These are phyloP conservation scores for Buteo buteo DNA, from an alignment of 2,113 vertebrate genomes.

Conservation along the genomic window DNA sequence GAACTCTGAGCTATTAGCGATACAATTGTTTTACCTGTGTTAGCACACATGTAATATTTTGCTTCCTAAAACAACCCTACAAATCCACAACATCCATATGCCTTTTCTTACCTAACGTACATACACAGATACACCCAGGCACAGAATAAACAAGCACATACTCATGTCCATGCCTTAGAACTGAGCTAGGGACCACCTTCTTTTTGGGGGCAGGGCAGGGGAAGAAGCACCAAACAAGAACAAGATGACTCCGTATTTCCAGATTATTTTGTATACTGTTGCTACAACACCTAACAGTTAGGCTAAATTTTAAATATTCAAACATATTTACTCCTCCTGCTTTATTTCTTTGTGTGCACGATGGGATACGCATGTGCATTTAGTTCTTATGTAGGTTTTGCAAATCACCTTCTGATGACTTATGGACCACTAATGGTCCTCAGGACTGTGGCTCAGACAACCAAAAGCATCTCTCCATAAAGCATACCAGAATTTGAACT, in stretches of 20 bases:
- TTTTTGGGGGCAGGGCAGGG: background rate
- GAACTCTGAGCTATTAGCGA: background rate
- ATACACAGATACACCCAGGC: background rate
- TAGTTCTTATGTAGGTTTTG: background rate
- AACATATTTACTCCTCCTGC: background rate
- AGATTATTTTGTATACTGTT: background rate
- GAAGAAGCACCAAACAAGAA: background rate
- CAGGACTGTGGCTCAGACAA: background rate
- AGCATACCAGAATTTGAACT: background rate
- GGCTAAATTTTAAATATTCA: background rate
- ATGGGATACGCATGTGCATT: rapidly evolving
- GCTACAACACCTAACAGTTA: background rate
- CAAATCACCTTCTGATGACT: background rate
- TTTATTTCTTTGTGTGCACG: background rate
- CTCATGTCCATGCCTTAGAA: background rate
- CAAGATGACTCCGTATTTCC: background rate
- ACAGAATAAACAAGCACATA: background rate
- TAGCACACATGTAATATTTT: background rate
- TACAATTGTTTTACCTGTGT: background rate
- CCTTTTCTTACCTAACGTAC: background rate
- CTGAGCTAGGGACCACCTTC: background rate
- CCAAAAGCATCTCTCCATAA: background rate
- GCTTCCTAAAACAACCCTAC: background rate
- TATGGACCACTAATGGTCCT: background rate
- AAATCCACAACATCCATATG: background rate